A percentile compares a stretch with the other conserved stretches of the same genome.
Conservation (phyloP, 30 jellyfish, hydroid and myxozoan genomes). For the Aurelia sp. region DNA sequence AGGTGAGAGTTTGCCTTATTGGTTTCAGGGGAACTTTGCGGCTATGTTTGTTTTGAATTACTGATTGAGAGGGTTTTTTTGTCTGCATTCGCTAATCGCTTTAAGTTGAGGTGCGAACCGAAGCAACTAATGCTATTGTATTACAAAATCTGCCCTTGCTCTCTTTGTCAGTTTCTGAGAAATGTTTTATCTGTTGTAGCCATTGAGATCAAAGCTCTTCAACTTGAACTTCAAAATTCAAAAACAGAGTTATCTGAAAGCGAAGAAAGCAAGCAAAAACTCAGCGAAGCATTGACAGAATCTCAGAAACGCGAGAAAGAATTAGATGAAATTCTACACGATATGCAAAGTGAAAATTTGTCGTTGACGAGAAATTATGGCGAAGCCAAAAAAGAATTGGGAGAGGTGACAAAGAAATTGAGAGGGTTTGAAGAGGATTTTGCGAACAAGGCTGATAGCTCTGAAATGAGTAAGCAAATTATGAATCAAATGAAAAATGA, state of each 20-base stretch:
- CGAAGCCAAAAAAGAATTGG: conserved; percentile 40
- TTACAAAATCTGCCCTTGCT: too few species aligned
- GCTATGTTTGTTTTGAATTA: too few species aligned
- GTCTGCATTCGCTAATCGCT: too few species aligned
- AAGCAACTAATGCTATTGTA: too few species aligned
- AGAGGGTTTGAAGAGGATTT: conserved; percentile 12
- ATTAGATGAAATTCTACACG: conserved; percentile 43
- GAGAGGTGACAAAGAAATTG: conserved; percentile 14
- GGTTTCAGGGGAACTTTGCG: too few species aligned
- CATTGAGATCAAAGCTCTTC: conserved; percentile 1
- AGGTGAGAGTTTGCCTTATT: too few species aligned
- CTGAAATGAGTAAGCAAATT: conserved; percentile 9
- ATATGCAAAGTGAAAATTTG: conserved; percentile 51
- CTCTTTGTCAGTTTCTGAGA: too few species aligned
- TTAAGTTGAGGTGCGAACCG: too few species aligned
- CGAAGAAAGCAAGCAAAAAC: not conserved
- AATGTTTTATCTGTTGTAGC: not conserved
- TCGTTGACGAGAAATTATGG: conserved; percentile 46
- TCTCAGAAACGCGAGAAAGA: conserved; percentile 38
- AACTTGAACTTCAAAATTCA: not conserved
- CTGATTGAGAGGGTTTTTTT: too few species aligned
- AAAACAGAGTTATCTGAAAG: conserved; percentile 5
- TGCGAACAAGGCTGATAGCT: conserved; percentile 13
- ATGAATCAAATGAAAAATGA: conserved; percentile 39
- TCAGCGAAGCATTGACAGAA: conserved; percentile 3